Conservation (phyloP, 2,113 vertebrate species). For the Rana temporaria region DNA sequence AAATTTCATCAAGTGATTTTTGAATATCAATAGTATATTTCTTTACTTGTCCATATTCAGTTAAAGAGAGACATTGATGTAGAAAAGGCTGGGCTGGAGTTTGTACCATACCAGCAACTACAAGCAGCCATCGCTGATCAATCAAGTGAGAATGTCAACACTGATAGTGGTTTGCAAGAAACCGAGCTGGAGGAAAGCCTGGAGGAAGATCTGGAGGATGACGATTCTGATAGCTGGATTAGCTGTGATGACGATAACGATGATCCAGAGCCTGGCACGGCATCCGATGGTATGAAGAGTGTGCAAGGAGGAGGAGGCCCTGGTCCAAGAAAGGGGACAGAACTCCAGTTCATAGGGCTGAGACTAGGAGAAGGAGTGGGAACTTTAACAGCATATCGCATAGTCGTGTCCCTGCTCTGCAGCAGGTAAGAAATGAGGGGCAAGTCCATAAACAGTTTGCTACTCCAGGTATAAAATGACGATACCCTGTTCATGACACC, state of each 20-base stretch:
- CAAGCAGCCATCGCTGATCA: constrained; percentile 50
- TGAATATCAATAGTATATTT: neutral
- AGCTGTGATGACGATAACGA: constrained; percentile 44
- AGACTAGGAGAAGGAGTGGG: constrained; percentile 75
- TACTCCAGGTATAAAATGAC: no score
- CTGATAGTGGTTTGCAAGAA: constrained; percentile 29
- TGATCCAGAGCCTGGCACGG: constrained; percentile 40
- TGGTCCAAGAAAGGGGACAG: constrained; percentile 74
- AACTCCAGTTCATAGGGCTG: constrained; percentile 76
- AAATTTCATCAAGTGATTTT: neutral
- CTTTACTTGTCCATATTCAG: constrained; percentile 60
- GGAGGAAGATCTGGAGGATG: constrained; percentile 16
- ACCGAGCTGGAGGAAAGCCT: neutral
- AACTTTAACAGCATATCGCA: constrained; percentile 68
- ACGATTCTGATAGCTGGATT: constrained; percentile 32
- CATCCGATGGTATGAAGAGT: constrained; percentile 39
- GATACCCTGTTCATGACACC: no score
- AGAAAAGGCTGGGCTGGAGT: constrained; percentile 77
- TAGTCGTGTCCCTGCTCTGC: constrained; percentile 77
- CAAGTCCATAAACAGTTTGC: no score
- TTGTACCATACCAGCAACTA: constrained; percentile 78
- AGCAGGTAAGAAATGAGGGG: constrained; percentile 66
- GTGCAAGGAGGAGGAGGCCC: constrained; percentile 69
- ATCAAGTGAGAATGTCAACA: constrained; percentile 10
- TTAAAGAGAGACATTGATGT: constrained; percentile 79